Base-by-base conservation (phyloP, 2,113 vertebrate species). In the Deroptyus accipitrinus region DNA sequence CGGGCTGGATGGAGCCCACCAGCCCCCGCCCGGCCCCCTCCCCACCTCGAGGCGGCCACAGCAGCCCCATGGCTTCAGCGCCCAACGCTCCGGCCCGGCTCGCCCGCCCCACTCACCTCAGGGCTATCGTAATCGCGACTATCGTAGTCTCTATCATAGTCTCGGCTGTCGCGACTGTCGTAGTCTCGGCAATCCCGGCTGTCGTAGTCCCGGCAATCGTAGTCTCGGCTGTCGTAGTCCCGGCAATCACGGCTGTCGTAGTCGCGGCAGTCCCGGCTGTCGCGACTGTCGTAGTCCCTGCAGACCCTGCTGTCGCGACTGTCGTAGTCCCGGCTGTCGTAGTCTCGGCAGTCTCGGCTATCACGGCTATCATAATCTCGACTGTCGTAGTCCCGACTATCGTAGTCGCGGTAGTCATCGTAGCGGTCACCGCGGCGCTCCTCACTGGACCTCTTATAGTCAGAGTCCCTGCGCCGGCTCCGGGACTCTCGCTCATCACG, bases 361-460 rank as follows among this genome's bases (percentile, higher is more conserved):
- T 88, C 85, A 11, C 96, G 92, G 10, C 94, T 92, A 13, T 97
- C 95, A 11, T 96, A 96, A 78, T 99, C 99, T 42, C 98, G 98
- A 87, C 98, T 95, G 0, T 97, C 96, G 46, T 97, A 96, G 86
- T 99, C 99, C 25, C 99, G 98, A 91, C 99, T 99, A 16, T 99
- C 99, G 69, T 99, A 98, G 73, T 98, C 98, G 76, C 99, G 96
- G 33, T 99, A 99, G 37, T 99, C 99, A 39, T 99, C 99, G 5
- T 99, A 99, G 77, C 99, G 98, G 61, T 99, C 99, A 46, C 96
- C 96, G 14, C 99, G 98, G 18, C 98, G 98, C 49, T 99, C 99
- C 8, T 99, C 99, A 4, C 98, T 98, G 86, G 99, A 99, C 91
- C 99, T 98, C 78, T 99, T 98, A 24, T 98, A 98, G 66, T 99